Conservation (phyloP, 2,888 invertebrate species). For the Mesorhabditis spiculigera region DNA sequence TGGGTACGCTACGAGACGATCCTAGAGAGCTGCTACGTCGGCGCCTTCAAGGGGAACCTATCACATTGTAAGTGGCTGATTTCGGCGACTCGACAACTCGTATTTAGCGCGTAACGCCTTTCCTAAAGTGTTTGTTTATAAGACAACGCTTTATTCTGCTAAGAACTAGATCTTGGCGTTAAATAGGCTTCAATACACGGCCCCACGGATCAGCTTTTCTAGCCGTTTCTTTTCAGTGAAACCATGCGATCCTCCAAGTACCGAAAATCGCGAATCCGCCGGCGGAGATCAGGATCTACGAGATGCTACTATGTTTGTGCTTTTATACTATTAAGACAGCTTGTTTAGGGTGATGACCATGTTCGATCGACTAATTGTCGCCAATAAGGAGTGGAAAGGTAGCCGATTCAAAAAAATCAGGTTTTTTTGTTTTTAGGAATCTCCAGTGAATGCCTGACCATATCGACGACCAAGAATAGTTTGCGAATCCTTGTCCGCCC, state of each 20-base stretch:
- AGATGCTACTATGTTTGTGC: neutral
- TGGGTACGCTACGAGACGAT: slow-evolving; percentile 95
- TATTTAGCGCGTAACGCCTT: no score
- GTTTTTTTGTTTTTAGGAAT: neutral
- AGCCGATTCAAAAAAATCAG: neutral
- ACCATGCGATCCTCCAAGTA: neutral
- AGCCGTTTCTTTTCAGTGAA: neutral
- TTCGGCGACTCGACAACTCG: no score
- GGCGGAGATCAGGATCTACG: neutral
- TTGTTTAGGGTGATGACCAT: neutral
- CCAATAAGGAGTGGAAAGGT: neutral
- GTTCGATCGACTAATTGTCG: neutral
- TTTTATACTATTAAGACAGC: neutral
- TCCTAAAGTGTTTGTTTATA: no score
- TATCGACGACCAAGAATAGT: neutral
- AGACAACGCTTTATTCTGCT: no score
- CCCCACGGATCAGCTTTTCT: no score
- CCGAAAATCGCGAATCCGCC: neutral
- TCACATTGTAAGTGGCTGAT: slow-evolving; percentile 32
- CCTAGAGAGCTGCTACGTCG: slow-evolving; percentile 90
- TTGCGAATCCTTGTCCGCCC: neutral
- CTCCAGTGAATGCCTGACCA: neutral
- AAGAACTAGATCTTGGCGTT: no score
- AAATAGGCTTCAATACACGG: no score
- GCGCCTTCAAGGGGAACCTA: slow-evolving; percentile 40